Base-by-base conservation (phyloP, 2,888 invertebrate genomes). In the Toxonevra muliebris region DNA sequence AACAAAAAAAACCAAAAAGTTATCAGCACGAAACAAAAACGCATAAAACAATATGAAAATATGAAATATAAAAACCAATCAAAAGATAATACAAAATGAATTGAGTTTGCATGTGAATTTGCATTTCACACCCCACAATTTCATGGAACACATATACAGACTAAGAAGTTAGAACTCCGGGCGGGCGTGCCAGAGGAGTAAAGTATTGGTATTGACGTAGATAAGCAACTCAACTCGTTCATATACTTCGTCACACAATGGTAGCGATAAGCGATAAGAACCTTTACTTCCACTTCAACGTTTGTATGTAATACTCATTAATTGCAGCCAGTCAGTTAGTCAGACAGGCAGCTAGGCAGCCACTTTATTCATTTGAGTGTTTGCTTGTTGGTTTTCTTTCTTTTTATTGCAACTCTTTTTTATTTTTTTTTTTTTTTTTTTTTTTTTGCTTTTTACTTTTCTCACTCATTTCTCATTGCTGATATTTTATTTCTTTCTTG, bases 391-490 rank as follows among this genome's bases (percentile, higher is more conserved):
- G n/a, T n/a, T n/a, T 8, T n/a, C 9, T 40, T 42, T 59, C 17
- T n/a, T 59, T 53, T 59, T 40, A 30, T 63, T 43, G 57, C 53
- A 45, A 17, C 30, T n/a, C n/a, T 30, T 45, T 52, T 54, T 60
- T 59, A 20, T 20, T 19, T 17, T 48, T 45, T 54, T 11, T 43
- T 7, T 40, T 45, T 63, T 66, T 66, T 12, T 61, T 55, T 15
- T 12, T 43, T 41, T 54, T 59, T 63, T 43, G n/a, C 42, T 62
- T 43, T 54, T 48, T 55, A 54, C 50, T 20, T 58, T 42, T 40
- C 41, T 59, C 45, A 40, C 55, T 63, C 17, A 66, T 45, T 67
- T 61, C 55, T 69, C 61, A 69, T 63, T 66, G 60, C 43, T 69
- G 30, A 64, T 67, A 67, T 66, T 65, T n/a, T n/a, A n/a, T n/a